A percentile compares a stretch with the other conserved stretches of the same genome.
phyloP scores from a whole-genome alignment of 2,888 invertebrate genomes.

The Lydus trimaculatus region DNA sequence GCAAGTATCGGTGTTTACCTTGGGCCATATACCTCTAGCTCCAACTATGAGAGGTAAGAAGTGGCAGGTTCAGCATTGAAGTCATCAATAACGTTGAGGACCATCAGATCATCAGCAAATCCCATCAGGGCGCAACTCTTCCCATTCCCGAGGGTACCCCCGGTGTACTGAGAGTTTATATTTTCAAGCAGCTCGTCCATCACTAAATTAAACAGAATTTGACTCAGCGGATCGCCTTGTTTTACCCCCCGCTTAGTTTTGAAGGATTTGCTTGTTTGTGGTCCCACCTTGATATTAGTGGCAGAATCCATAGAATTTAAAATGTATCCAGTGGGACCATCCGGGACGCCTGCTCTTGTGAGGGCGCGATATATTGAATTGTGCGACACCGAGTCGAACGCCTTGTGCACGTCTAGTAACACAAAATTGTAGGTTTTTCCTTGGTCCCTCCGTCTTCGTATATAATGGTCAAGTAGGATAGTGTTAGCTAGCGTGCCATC shows the following conservation, averaged over 20 bases:
- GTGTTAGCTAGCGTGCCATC: conserved; percentile 52
- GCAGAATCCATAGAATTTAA: neutral
- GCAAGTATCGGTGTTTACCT: neutral
- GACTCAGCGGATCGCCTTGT: conserved; percentile 57
- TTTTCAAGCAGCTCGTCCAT: too few species aligned
- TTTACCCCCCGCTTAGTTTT: conserved; percentile 49
- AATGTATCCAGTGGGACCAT: neutral
- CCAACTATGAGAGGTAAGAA: neutral
- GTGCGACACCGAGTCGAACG: conserved; percentile 27
- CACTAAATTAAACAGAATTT: conserved; percentile 2
- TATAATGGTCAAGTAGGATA: neutral
- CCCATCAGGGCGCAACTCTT: conserved; percentile 30
- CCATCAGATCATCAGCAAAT: conserved; percentile 41
- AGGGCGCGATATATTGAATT: conserved; percentile 7
- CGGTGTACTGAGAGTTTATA: too few species aligned
- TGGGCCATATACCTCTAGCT: neutral
- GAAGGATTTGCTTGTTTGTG: conserved; percentile 18
- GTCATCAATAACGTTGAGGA: too few species aligned
- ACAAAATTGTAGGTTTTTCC: conserved; percentile 16
- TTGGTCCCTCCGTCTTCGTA: neutral
- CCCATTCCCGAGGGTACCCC: neutral
- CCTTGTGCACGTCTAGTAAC: conserved; percentile 23
- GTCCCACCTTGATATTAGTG: conserved; percentile 12
- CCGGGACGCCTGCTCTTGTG: conserved; percentile 4
- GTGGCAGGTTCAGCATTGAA: too few species aligned